Evolutionary conservation across 2,888 invertebrate species (phyloP), one percentile per base, ranked within the genome.

Genomic region (Cephonodes hylas): DNA sequence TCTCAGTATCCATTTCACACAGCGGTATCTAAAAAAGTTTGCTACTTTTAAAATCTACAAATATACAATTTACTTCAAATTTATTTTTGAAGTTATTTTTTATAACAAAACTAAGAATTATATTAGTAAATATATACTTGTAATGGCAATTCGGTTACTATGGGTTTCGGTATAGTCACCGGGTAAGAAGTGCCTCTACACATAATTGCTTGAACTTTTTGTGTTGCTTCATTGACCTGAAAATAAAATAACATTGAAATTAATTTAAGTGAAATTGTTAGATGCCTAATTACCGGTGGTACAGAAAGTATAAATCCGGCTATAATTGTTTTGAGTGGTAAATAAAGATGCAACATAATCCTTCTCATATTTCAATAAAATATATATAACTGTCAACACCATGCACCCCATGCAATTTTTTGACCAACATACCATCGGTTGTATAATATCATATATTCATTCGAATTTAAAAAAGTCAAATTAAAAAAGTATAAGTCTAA

Each of bases 161-260:
- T 96, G 1, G 99, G 99, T 60, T 96, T 94, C 0, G 99, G 99
- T 22, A 95, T 95, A 0, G 98, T 97, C 27, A 95, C 94, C 0
- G 99, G 99, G 90, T 96, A 99, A 15, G 95, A 93, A 18, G 96
- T 93, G n/a, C 98, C 98, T 80, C 97, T 96, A 76, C 99, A 99
- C 60, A 96, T 93, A 25, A 99, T 96, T 13, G 96, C 97, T 44
- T 97, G 94, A 4, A 98, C 93, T 60, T 95, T 95, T 83, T 97
- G 96, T 15, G 95, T 94, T 0, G 93, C 93, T 86, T 99, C 98
- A 67, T 95, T 96, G 0, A 98, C 89, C 66, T 97, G 74, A 1
- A 74, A 73, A 34, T 42, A 46, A 60, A 60, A 59, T n/a, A n/a
- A n/a, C n/a, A n/a, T n/a, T n/a, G n/a, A n/a, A n/a, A n/a, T n/a